Evolutionary conservation across 2,888 invertebrate species (phyloP).

Genomic region (Dermolepida albohirtum): DNA sequence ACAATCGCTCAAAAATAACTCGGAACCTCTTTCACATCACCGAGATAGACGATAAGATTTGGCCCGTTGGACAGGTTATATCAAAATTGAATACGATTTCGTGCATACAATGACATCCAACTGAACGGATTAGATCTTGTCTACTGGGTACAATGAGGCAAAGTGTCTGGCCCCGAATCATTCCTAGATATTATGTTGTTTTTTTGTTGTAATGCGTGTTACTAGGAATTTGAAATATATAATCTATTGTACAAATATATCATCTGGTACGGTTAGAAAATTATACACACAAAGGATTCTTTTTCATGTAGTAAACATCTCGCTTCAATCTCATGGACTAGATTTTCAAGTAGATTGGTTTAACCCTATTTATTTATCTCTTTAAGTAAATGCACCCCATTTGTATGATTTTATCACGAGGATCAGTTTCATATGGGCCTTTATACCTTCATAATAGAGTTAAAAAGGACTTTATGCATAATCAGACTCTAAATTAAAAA

Average conservation of each 20-base stretch:
- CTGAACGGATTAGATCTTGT: conserved; percentile 15
- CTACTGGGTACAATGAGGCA: conserved; percentile 11
- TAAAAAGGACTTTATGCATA: too few species aligned
- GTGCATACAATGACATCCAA: conserved; percentile 22
- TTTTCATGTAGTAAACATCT: too few species aligned
- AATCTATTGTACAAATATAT: conserved; percentile 11
- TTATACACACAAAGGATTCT: too few species aligned
- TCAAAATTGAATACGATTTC: conserved; percentile 40
- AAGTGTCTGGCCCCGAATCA: conserved; percentile 12
- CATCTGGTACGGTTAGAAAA: too few species aligned
- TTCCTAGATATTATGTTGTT: conserved; percentile 14
- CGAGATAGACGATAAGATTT: conserved; percentile 45
- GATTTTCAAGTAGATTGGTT: too few species aligned
- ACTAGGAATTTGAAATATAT: conserved; percentile 37
- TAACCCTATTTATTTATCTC: too few species aligned
- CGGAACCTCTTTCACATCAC: conserved; percentile 51
- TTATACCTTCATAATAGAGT: too few species aligned
- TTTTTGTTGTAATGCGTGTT: conserved; percentile 14
- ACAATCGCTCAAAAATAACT: conserved; percentile 52
- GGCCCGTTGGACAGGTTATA: conserved; percentile 39
- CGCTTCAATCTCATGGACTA: too few species aligned
- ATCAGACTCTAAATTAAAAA: too few species aligned
- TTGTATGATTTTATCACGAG: too few species aligned
- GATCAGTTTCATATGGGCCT: too few species aligned
- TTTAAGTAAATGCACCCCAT: too few species aligned